Conservation (phyloP, 2,797 vertebrate species). For the Chiroxiphia lanceolata region DNA sequence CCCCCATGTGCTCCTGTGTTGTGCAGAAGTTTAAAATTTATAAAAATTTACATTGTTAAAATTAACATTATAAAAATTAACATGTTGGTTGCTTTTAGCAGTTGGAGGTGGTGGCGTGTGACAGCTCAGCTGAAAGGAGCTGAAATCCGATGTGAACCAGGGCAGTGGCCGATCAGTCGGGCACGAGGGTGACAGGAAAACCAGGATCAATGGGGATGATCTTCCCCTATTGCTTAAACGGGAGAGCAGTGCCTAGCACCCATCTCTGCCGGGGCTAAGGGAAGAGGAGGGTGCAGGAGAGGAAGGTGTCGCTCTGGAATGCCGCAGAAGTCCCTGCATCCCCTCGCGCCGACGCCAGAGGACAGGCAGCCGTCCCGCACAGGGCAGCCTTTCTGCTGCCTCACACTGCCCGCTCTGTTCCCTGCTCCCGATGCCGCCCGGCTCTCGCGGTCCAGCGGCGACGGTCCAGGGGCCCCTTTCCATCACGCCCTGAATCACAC, state of each 20-base stretch:
- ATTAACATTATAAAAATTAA: background rate
- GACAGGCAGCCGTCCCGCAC: background rate
- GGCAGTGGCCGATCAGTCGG: background rate
- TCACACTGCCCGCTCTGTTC: constrained; percentile 60
- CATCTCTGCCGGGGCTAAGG: background rate
- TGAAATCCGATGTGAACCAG: background rate
- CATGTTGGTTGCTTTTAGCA: fast-evolving
- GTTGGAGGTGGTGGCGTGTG: fast-evolving
- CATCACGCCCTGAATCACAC: constrained; percentile 39
- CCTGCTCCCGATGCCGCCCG: background rate
- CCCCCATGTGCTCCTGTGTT: fast-evolving
- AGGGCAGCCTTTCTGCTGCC: constrained; percentile 54
- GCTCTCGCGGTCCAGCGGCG: background rate
- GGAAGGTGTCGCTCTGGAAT: background rate
- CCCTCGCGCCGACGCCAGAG: background rate
- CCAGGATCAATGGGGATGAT: fast-evolving
- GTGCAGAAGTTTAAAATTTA: background rate
- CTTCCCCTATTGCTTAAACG: background rate
- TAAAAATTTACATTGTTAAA: too few species aligned
- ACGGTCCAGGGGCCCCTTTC: constrained; percentile 26
- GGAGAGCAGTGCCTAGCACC: background rate
- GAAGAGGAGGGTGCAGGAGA: background rate
- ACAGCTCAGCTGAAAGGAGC: background rate
- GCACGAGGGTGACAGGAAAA: background rate
- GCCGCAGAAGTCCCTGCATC: background rate